phyloP scores from a whole-genome alignment of 2,888 invertebrate genomes.

The Rotaria macrura region DNA sequence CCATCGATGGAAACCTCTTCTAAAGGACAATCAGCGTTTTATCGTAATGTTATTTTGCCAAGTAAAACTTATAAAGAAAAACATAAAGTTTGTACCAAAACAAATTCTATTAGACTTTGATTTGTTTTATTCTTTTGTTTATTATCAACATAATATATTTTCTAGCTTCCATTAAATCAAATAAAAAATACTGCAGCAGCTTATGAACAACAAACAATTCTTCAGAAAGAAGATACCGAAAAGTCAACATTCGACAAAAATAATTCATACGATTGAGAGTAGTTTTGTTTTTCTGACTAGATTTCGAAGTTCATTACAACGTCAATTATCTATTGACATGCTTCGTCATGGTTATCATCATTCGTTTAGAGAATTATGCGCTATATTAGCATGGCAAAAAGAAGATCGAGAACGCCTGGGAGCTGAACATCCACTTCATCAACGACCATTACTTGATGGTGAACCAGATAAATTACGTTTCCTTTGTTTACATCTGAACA shows the following conservation, averaged over 20 bases:
- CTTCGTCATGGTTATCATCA: slow-evolving; percentile 27
- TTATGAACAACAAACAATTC: neutral
- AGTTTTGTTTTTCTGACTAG: neutral
- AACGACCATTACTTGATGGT: slow-evolving; percentile 26
- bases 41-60: neutral
- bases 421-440: slow-evolving; percentile 30
- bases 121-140: neutral
- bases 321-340: slow-evolving; percentile 30
- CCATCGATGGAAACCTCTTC: neutral
- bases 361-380: slow-evolving; percentile 30
- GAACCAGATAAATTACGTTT: slow-evolving; percentile 31
- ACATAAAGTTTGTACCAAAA: neutral
- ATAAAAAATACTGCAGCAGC: neutral
- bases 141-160: no score
- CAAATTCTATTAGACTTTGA: neutral
- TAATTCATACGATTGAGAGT: no score
- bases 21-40: neutral
- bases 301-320: neutral
- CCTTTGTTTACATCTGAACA: slow-evolving; percentile 25
- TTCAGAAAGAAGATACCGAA: slow-evolving; percentile 14
- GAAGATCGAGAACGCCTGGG: slow-evolving; percentile 30
- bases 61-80: neutral
- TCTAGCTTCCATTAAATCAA: slow-evolving; percentile 18
- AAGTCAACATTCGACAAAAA: neutral
- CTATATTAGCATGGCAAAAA: slow-evolving; percentile 28